Evolutionary conservation across 2,797 vertebrate species (phyloP).

Genomic region (Mionectes olivaceus): DNA sequence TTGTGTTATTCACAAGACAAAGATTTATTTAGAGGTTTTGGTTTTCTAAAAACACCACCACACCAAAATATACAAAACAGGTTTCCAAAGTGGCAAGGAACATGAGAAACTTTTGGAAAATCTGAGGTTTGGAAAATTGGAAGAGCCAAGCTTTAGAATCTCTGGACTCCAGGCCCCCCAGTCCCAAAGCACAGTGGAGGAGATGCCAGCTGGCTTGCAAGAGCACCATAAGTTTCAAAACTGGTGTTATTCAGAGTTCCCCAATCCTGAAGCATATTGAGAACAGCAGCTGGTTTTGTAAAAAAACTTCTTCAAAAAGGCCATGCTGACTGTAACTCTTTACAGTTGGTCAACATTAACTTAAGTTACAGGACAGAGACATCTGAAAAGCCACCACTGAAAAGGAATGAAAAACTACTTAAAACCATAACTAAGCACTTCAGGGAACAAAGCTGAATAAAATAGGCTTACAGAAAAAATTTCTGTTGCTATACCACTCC

Average conservation of each 20-base stretch:
- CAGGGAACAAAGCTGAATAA: neutral
- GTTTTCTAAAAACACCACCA: neutral
- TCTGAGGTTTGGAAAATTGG: slow-evolving; percentile 17
- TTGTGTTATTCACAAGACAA: neutral
- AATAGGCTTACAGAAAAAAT: neutral
- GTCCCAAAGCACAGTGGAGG: neutral
- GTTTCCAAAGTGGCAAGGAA: neutral
- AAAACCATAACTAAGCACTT: neutral
- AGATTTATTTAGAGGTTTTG: neutral
- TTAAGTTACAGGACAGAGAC: neutral
- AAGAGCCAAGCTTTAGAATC: neutral
- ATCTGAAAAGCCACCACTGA: neutral
- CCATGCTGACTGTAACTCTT: neutral
- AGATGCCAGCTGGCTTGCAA: neutral
- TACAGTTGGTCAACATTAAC: neutral
- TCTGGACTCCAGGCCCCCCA: neutral
- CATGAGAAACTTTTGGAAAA: slow-evolving; percentile 29
- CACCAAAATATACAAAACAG: neutral
- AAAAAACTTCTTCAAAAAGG: neutral
- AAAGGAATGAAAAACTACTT: neutral
- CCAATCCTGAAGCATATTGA: neutral
- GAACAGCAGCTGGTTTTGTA: neutral
- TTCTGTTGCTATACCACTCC: neutral
- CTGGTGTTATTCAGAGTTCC: neutral
- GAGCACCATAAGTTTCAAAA: neutral